A percentile compares a stretch with the other conserved stretches of the same genome.
Evolutionary conservation across 2,113 vertebrate species (phyloP).

Genomic region (Platichthys stellatus): DNA sequence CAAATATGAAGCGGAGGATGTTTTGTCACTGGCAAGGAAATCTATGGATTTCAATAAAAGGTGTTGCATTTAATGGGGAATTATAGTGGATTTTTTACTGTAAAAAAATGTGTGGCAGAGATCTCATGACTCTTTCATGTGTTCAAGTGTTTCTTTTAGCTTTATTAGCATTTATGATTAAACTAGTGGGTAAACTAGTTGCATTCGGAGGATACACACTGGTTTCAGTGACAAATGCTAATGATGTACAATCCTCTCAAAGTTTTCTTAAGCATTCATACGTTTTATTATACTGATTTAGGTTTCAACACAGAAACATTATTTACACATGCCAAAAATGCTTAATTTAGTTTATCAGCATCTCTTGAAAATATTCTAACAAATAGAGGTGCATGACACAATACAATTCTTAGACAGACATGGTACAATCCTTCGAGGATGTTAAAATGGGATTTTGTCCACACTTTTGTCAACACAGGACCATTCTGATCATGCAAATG

Average conservation of each 20-base stretch:
- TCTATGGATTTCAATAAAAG: background rate
- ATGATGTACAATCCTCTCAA: background rate
- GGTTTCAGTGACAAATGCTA: too few relatives aligned
- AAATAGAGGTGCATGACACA: too few relatives aligned
- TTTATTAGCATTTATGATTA: background rate
- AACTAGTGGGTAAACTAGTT: background rate
- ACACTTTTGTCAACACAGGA: background rate
- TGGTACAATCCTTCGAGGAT: background rate
- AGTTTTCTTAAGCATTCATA: too few relatives aligned
- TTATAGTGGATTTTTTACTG: background rate
- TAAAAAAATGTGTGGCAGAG: background rate
- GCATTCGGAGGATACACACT: background rate
- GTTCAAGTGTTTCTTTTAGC: background rate
- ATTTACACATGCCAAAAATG: too few relatives aligned
- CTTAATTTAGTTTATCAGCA: too few relatives aligned
- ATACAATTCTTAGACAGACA: too few relatives aligned
- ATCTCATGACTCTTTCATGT: background rate
- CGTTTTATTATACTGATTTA: too few relatives aligned
- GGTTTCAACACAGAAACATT: too few relatives aligned
- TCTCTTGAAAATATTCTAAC: too few relatives aligned
- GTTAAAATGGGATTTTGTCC: background rate
- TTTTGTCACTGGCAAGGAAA: background rate
- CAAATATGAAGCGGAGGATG: constrained; percentile 11
- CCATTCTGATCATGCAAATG: too few relatives aligned
- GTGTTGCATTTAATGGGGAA: background rate